Base-by-base conservation (phyloP, 2,888 invertebrate genomes). In the Epistrophella euchroma region DNA sequence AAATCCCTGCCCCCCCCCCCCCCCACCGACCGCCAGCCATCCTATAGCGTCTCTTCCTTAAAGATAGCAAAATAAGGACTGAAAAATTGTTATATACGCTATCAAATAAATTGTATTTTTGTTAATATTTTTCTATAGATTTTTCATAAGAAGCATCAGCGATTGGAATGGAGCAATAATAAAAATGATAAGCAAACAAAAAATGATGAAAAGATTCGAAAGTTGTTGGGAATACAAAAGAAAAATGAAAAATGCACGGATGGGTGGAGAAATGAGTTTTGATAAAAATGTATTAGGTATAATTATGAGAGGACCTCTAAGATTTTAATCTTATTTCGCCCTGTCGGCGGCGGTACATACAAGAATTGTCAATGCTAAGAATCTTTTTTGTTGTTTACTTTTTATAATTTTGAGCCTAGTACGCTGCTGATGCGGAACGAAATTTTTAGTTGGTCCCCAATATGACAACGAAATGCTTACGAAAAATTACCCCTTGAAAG, bases 91-190 rank as follows among this genome's bases (percentile, higher is more conserved):
- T 32, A 32, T 32, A 45, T 66, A 19, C 9, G 19, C 19, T 47
- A 32, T 47, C 45, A 47, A 66, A 66, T 47, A 66, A 66, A 66
- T 66, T 45, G 28, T 45, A 25, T 62, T 25, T 37, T 62, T 43
- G 43, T 28, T 62, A 62, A 43, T 43, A 43, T 62, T 62, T 66
- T 64, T 64, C 22, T 11, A 45, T n/a, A 64, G 64, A 45, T 64
- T 45, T 64, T 64, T 62, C 22, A 28, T 32, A 45, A 66, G 4
- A 32, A 32, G 15, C 10, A 28, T 3, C 28, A 47, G 25, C 62
- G 25, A 43, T 43, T 28, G 43, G n/a, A 43, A 62, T n/a, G 25
- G 22, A 43, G 47, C 19, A 64, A 1, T 10, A 1, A 10, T 13
- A 25, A 43, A 47, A 47, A 15, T 47, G 60, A 60, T 60, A 40